Evolutionary conservation across 2,113 vertebrate genomes (phyloP), one percentile per base, ranked within the genome.

Genomic region (Macrotus californicus): DNA sequence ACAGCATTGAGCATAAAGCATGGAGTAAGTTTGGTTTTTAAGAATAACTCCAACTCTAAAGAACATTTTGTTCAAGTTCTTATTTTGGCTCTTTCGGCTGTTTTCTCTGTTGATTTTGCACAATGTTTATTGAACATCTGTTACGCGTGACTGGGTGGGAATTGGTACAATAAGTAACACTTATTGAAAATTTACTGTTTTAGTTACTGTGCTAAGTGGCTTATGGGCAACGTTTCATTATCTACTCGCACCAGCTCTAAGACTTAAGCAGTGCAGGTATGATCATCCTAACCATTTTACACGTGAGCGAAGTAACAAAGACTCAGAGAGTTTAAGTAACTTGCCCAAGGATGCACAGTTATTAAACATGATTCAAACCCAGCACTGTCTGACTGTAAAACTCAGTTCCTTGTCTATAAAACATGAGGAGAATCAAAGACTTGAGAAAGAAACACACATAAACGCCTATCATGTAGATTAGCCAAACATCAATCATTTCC

Each of bases 21-120:
- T 26, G 9, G 41, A 81, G n/a, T 46, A 11, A 31, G 39, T 81
- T 59, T 86, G 61, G 48, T 48, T 92, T 92, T 50, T 34, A 64
- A 61, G 26, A 43, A 66, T 31, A 85, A 79, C 16, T 75, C 15
- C 16, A 87, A 14, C 39, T 80, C 34, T 76, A 16, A 52, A 87
- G 61, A 4, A 8, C 84, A 64, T 56, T 76, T 13, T 73, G 18
- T 86, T 11, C 19, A 4, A 81, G 36, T 61, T 88, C 29, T 76
- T 61, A 84, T 80, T 52, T 89, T 76, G 41, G 67, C 24, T 81
- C 15, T 87, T 87, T 86, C 34, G 16, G 2, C 15, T 54, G 12
- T 86, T 82, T 97, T 70, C 69, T 34, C 24, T 59, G 6, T 69
- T 87, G 43, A 83, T 91, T 96, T 84, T 70, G 1, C n/a, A 87